Evolutionary conservation across 2,797 vertebrate genomes (phyloP).

Genomic region (Hoplostethus mediterraneus): DNA sequence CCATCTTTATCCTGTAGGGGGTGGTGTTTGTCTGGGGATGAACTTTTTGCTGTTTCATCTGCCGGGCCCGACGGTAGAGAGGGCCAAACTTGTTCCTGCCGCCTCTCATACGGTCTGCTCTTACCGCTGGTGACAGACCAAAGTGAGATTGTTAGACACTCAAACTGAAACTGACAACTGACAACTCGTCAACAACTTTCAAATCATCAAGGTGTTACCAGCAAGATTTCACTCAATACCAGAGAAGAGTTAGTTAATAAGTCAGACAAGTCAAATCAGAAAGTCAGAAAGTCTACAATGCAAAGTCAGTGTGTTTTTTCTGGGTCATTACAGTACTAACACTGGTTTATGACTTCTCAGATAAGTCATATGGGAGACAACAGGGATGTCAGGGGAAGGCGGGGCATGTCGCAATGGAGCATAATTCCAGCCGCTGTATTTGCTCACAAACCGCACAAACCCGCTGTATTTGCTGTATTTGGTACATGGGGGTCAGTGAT

Average conservation of each 20-base stretch:
- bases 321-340: constrained; percentile 49
- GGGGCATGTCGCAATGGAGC: constrained; percentile 11
- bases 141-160: neutral
- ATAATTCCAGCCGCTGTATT: neutral
- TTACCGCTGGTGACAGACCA: constrained; percentile 79
- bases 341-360: constrained; percentile 70
- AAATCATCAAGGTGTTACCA: constrained; percentile 6
- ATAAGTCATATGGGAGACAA: constrained; percentile 52
- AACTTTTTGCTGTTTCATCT: constrained; percentile 83
- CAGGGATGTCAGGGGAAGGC: constrained; percentile 28
- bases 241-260: neutral
- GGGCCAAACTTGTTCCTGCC: constrained; percentile 89
- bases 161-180: constrained; percentile 19
- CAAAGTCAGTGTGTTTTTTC: constrained; percentile 37
- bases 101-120: constrained; percentile 88
- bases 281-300: neutral
- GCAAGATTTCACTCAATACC: neutral
- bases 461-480: neutral
- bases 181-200: neutral
- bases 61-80: constrained; percentile 84
- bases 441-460: neutral
- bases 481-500: neutral
- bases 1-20: constrained; percentile 79
- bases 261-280: too few species aligned
- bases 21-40: constrained; percentile 58